Conservation (phyloP, 2,113 vertebrate species). For the Corvus moneduloides region DNA sequence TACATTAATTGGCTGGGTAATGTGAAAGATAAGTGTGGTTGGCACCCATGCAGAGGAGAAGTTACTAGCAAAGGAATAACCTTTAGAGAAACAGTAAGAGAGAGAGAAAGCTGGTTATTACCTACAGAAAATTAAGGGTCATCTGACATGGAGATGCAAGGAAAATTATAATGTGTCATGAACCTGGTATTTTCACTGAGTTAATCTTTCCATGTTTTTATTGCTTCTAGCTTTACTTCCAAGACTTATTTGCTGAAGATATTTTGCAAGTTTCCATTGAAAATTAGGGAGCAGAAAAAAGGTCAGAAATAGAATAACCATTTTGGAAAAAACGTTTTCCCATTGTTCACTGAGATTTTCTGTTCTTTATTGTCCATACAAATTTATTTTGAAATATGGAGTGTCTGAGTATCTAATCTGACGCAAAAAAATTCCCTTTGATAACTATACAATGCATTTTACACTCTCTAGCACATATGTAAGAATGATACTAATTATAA, state of each 20-base stretch:
- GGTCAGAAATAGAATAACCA: neutral
- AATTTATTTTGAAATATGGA: neutral
- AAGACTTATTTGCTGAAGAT: neutral
- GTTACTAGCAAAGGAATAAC: neutral
- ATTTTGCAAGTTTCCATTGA: neutral
- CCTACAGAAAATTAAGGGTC: neutral
- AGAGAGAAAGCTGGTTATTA: neutral
- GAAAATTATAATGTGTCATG: neutral
- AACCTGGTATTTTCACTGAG: neutral
- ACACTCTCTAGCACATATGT: neutral
- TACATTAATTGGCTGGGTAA: neutral
- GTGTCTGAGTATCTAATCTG: neutral
- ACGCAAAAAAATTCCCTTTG: neutral
- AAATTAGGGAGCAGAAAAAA: neutral
- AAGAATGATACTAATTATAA: neutral
- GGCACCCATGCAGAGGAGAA: neutral
- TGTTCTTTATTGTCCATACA: neutral
- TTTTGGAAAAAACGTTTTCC: neutral
- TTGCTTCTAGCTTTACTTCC: neutral
- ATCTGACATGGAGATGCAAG: neutral
- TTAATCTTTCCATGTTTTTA: neutral
- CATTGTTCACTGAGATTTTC: neutral
- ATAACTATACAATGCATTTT: neutral
- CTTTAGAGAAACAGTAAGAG: neutral
- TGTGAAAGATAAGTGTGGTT: neutral